Evolutionary conservation across 2,113 vertebrate genomes (phyloP).

Genomic region (Chionomys nivalis): DNA sequence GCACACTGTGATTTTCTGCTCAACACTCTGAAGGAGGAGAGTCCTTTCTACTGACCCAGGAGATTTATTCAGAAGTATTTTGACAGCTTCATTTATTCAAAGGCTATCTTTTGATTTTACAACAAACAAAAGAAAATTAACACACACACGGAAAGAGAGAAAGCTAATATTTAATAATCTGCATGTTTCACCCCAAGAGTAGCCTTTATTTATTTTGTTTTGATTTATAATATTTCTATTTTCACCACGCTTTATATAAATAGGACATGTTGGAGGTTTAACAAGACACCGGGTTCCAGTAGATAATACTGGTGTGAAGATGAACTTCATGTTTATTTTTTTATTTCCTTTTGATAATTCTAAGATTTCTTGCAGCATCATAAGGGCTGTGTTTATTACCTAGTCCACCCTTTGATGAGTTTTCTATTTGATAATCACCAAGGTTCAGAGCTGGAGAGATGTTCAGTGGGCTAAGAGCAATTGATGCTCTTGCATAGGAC

Average conservation of each 20-base stretch:
- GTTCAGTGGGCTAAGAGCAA: neutral
- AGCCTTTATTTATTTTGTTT: neutral
- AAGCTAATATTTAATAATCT: neutral
- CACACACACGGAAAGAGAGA: neutral
- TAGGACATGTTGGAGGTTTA: slow-evolving; percentile 12
- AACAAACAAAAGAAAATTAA: slow-evolving; percentile 1
- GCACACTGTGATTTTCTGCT: neutral
- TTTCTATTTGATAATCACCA: slow-evolving; percentile 39
- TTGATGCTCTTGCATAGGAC: neutral
- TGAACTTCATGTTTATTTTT: slow-evolving; percentile 5
- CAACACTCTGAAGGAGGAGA: neutral
- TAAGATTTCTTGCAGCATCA: neutral
- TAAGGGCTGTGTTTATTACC: neutral
- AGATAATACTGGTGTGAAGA: neutral
- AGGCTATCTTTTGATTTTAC: slow-evolving; percentile 1
- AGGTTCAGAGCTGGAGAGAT: neutral
- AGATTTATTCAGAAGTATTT: neutral
- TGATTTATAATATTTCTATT: slow-evolving; percentile 29
- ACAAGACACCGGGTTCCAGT: slow-evolving; percentile 18
- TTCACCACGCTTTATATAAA: neutral
- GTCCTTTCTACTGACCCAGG: neutral
- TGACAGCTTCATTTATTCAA: slow-evolving; percentile 6
- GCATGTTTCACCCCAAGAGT: neutral
- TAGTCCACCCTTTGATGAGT: neutral
- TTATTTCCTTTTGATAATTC: slow-evolving; percentile 11